A percentile compares a stretch with the other conserved stretches of the same genome.
Evolutionary conservation across 1,140 invertebrate species (phyloP).

Genomic region (Megathymus violae): DNA sequence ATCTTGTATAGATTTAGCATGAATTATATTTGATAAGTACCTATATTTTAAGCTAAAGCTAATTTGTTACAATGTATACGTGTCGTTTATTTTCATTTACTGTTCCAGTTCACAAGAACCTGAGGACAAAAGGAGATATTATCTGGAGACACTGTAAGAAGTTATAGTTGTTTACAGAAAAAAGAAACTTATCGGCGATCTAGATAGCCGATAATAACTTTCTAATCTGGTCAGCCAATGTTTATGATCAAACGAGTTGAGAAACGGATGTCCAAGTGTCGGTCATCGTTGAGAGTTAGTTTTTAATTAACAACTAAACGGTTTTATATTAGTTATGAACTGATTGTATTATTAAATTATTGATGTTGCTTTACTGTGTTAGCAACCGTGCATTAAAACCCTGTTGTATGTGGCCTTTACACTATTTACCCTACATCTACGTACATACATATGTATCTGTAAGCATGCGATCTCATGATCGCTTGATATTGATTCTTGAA

Average conservation of each 20-base stretch:
- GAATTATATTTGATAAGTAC: too few species aligned
- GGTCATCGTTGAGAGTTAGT: conserved; percentile 44
- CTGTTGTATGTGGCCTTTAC: too few species aligned
- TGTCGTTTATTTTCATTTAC: too few species aligned
- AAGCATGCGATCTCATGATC: too few species aligned
- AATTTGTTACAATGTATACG: too few species aligned
- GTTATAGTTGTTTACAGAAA: conserved; percentile 42
- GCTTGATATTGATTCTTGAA: too few species aligned
- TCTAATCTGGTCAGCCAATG: conserved; percentile 72
- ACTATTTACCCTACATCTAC: too few species aligned
- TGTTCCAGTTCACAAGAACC: conserved; percentile 21
- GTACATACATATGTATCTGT: too few species aligned
- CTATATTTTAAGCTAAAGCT: too few species aligned
- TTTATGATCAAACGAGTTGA: conserved; percentile 65
- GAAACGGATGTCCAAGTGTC: conserved; percentile 63
- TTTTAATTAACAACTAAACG: conserved; percentile 39
- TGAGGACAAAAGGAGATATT: conserved; percentile 23
- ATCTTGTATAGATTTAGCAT: too few species aligned
- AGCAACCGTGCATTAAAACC: neutral
- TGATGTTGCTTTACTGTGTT: neutral
- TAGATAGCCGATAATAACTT: conserved; percentile 65
- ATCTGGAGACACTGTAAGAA: too few species aligned
- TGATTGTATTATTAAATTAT: neutral
- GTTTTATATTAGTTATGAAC: conserved; percentile 5
- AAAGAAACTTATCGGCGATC: conserved; percentile 63